Evolutionary conservation across 2,888 invertebrate species (phyloP), one percentile per base, ranked within the genome.

Genomic region (Acrobasis repandana): DNA sequence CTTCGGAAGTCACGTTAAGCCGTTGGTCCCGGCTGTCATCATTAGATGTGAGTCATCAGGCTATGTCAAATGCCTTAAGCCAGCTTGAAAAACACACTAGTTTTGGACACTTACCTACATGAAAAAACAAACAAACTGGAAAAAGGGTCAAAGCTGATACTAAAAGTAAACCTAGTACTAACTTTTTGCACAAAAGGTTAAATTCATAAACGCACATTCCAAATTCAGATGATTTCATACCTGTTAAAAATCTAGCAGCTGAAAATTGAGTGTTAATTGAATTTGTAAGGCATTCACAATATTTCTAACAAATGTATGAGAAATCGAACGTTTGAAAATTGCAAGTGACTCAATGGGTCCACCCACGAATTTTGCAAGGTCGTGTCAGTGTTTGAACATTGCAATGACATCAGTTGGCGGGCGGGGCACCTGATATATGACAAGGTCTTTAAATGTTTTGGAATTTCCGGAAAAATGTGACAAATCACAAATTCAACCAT

Each of bases 331-430:
- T 38, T 34, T 43, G 43, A 54, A 38, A 38, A 54, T 38, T 54
- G 38, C 38, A 38, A 18, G 38, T 54, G 36, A 36, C 54, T 54
- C 38, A 54, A 54, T 54, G 18, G 54, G 9, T 38, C 38, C 54
- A 38, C 54, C 54, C 38, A 54, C 54, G 43, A 43, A 54, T n/a
- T 54, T 20, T 11, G 4, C 38, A 54, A 54, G 54, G 54, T 38
- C 54, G 20, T 8, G 5, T 50, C 36, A 16, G 18, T 54, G 38
- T 54, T 43, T 54, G 54, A 54, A 38, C 54, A 43, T 38, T 54
- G 38, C 54, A 54, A 43, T 54, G 54, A 54, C 54, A 54, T 54
- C 54, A 54, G 54, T 54, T 16, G 10, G 14, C 9, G 43, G 54
- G 43, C 38, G 18, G 33, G 52, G 54, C 38, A 54, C 20, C 18